Evolutionary conservation across 2,113 vertebrate genomes (phyloP), one percentile per base, ranked within the genome.

Genomic region (Grammomys surdaster): DNA sequence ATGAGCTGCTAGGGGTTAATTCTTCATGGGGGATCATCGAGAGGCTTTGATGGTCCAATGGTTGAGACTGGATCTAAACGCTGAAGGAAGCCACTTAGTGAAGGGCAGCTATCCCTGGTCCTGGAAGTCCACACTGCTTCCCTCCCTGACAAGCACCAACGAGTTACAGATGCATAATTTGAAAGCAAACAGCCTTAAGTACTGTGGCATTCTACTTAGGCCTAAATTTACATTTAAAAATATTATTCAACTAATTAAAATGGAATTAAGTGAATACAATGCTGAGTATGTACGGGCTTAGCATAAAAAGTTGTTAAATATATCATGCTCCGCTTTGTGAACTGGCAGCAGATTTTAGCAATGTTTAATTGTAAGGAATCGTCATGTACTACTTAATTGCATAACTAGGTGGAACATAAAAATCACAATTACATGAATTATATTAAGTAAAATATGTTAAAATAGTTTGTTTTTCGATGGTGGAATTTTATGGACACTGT

Each of bases 371-470:
- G 98, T 98, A 98, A 98, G 98, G 97, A 98, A 98, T 98, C 98
- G 95, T 97, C 94, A 63, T 97, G 98, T 98, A 98, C 97, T 97
- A 97, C 97, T 98, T 99, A 98, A 98, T 98, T 98, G 97, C 98
- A 97, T 97, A 98, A 98, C 97, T 98, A 98, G 97, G 98, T 98
- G 94, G 91, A 96, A 97, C 97, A 98, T 98, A 98, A 99, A 98
- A 98, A 98, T 98, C 89, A 98, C 97, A 67, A 97, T 98, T 98
- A 98, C 97, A 97, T 98, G 94, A 98, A 97, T 98, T 98, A 98
- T 98, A 98, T 97, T 98, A 98, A 98, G 96, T 96, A 98, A 98
- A 98, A 98, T 98, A 98, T 98, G 98, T 98, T 98, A 98, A 98
- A 99, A 98, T 97, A 95, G 86, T 97, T 98, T 98, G 98, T 81